A percentile compares a stretch with the other conserved stretches of the same genome.
Evolutionary conservation across 2,888 invertebrate species (phyloP).

Genomic region (Platycnemis pennipes): DNA sequence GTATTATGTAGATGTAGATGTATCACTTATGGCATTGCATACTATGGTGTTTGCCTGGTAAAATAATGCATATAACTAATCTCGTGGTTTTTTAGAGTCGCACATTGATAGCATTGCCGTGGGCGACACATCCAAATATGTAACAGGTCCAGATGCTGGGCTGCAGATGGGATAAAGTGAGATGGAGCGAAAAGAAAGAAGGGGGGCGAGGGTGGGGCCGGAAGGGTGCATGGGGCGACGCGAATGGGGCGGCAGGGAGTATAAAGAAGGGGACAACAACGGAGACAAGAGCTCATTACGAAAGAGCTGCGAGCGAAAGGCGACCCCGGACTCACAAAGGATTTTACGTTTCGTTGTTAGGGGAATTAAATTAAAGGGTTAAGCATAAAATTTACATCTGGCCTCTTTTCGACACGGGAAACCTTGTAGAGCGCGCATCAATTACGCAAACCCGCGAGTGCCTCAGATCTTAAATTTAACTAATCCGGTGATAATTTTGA

Average conservation of each 20-base stretch:
- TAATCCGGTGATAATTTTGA: neutral
- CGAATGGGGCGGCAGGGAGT: no score
- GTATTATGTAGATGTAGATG: no score
- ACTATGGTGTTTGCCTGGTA: no score
- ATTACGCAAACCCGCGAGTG: neutral
- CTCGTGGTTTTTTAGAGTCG: no score
- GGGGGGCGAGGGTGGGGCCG: no score
- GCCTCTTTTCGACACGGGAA: neutral
- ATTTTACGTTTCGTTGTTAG: neutral
- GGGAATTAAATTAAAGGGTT: neutral
- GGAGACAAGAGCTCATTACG: neutral
- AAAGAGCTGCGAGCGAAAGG: neutral
- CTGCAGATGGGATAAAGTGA: neutral
- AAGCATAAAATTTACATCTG: neutral
- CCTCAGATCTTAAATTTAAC: neutral
- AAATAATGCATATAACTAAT: no score
- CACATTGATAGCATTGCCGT: no score
- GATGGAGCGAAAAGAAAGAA: neutral
- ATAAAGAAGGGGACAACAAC: no score
- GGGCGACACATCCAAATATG: no score
- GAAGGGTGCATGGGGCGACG: no score
- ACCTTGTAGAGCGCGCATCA: neutral
- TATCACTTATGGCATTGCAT: no score
- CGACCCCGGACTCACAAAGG: neutral
- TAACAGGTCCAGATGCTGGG: no score